These are phyloP conservation scores for Phalanger gymnotis DNA, from an alignment of 2,797 vertebrate genomes.

Conservation along the genomic window DNA sequence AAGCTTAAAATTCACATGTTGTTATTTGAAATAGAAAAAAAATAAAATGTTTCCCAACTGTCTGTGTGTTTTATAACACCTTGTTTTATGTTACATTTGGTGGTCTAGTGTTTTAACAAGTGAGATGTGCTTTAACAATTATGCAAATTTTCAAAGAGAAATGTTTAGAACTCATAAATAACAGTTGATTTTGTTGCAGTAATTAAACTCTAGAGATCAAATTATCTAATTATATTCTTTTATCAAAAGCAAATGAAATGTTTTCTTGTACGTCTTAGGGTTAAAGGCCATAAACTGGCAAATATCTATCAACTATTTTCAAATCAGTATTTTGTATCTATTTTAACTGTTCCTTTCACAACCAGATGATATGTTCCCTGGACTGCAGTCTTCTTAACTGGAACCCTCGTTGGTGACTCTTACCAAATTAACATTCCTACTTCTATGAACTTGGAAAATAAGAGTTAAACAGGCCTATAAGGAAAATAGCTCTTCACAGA, in stretches of 20 bases:
- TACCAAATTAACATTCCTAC: neutral
- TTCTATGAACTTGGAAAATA: neutral
- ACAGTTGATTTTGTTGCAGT: constrained; percentile 51
- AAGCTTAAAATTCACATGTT: constrained; percentile 76
- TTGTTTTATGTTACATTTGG: constrained; percentile 79
- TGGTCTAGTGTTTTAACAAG: constrained; percentile 67
- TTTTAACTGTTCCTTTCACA: constrained; percentile 18
- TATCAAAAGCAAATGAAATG: constrained; percentile 67
- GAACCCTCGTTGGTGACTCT: neutral
- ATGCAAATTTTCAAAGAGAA: constrained; percentile 69
- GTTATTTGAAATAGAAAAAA: constrained; percentile 82
- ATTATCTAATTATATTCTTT: constrained; percentile 73
- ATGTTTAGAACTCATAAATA: constrained; percentile 60
- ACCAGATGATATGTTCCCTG: neutral
- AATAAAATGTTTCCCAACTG: constrained; percentile 83
- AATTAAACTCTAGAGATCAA: constrained; percentile 73
- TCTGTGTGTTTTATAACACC: constrained; percentile 79
- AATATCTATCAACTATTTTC: constrained; percentile 50
- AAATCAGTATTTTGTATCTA: constrained; percentile 37
- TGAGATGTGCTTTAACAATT: constrained; percentile 38
- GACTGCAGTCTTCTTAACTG: constrained; percentile 19
- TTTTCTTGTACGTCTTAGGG: constrained; percentile 38
- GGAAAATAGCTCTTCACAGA: constrained; percentile 2
- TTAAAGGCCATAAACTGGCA: constrained; percentile 32
- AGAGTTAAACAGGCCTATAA: constrained; percentile 25